A percentile compares a stretch with the other conserved stretches of the same genome.
Conservation (phyloP, 2,113 vertebrate genomes). For the Macheiramphus alcinus region DNA sequence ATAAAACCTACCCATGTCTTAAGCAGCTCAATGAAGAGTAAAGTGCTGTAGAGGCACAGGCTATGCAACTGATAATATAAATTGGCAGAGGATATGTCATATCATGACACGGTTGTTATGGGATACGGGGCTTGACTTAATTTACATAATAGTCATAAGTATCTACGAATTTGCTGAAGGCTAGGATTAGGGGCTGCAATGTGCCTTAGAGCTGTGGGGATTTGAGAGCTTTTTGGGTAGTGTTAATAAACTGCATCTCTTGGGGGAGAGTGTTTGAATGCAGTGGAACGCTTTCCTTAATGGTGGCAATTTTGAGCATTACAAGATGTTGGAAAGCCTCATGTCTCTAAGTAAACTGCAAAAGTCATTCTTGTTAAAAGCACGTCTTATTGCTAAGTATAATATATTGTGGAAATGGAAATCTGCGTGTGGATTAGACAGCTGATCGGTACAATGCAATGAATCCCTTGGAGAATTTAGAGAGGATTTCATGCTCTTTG, state of each 20-base stretch:
- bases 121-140: background rate
- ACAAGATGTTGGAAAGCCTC: background rate
- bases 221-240: background rate
- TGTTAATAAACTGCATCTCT: background rate
- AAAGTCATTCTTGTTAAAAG: background rate
- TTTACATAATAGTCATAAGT: background rate
- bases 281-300: background rate
- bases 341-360: background rate
- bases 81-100: background rate
- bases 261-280: background rate
- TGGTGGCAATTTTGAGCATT: background rate
- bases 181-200: background rate
- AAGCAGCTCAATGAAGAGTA: background rate
- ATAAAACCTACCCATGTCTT: background rate
- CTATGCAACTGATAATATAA: background rate
- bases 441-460: background rate
- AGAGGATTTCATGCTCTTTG: background rate
- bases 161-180: background rate
- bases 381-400: background rate
- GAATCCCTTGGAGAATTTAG: background rate
- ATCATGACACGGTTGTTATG: background rate
- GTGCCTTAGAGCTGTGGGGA: background rate
- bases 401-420: background rate
- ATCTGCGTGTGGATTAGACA: slow-evolving; percentile 2
- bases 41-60: background rate